phyloP scores from a whole-genome alignment of 2,113 vertebrate genomes.

The Caracal caracal region DNA sequence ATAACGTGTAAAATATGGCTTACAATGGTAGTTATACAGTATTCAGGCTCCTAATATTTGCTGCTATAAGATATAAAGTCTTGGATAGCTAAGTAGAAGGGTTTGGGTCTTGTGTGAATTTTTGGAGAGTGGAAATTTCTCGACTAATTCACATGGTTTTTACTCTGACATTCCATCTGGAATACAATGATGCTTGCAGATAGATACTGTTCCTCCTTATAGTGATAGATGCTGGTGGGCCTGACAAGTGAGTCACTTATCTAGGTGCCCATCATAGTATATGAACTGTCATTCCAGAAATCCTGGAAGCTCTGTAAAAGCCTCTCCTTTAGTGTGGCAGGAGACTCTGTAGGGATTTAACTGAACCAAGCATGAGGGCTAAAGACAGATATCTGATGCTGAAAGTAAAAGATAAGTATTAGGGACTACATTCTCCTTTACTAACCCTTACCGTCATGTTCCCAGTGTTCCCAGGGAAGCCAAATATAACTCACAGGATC shows the following conservation, averaged over 20 bases:
- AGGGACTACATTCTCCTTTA: neutral
- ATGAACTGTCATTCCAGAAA: neutral
- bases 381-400: neutral
- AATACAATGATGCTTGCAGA: slow-evolving; percentile 8
- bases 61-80: neutral
- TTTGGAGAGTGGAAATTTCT: slow-evolving; percentile 41
- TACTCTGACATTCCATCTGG: neutral
- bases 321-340: neutral
- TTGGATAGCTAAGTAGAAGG: neutral
- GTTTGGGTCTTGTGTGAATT: neutral
- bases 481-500: neutral
- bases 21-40: neutral
- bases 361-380: neutral
- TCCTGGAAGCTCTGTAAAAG: neutral
- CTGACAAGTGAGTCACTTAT: neutral
- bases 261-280: neutral
- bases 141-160: neutral
- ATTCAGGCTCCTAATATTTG: slow-evolving; percentile 31
- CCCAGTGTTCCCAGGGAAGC: neutral
- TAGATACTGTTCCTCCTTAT: neutral
- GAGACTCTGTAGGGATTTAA: neutral
- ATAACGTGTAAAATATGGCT: neutral
- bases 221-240: neutral
- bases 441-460: neutral
- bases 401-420: slow-evolving; percentile 52